Percentiles rank a stretch among this genome's conserved stretches.
These are phyloP conservation scores for Tokudaia muenninki DNA, from an alignment of 2,797 vertebrate genomes.

Conservation along the genomic window DNA sequence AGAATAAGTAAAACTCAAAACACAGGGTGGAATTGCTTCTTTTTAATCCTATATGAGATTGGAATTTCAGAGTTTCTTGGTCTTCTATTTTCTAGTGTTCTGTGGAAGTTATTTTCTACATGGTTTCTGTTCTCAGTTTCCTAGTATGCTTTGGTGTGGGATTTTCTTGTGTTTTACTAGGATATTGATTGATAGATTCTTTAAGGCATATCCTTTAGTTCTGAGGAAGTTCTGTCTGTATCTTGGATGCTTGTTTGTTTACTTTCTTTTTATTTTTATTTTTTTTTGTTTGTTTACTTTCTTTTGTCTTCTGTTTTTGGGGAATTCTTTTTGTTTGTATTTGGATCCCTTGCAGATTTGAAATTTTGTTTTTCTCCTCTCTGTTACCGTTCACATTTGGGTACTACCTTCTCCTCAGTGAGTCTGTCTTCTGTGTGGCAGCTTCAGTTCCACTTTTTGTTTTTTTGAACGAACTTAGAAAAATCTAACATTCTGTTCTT, in stretches of 20 bases:
- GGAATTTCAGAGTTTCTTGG: slow-evolving; percentile 23
- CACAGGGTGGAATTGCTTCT: neutral
- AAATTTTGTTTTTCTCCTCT: slow-evolving; percentile 18
- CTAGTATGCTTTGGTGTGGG: neutral
- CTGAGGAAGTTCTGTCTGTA: neutral
- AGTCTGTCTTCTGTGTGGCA: slow-evolving; percentile 15
- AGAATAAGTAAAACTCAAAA: slow-evolving; percentile 52
- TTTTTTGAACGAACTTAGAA: slow-evolving; percentile 59
- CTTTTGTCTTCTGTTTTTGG: neutral
- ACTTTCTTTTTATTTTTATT: neutral
- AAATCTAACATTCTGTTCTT: slow-evolving; percentile 12
- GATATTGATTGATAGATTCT: neutral
- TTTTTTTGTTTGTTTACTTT: neutral
- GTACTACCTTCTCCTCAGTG: neutral
- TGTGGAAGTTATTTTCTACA: neutral
- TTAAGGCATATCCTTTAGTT: neutral
- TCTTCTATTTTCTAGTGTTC: slow-evolving; percentile 2
- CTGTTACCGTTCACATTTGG: neutral
- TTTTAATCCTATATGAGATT: neutral
- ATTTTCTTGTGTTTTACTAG: slow-evolving; percentile 29
- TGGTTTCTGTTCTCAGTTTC: slow-evolving; percentile 30
- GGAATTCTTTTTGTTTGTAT: slow-evolving; percentile 12
- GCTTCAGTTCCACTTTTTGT: slow-evolving; percentile 44
- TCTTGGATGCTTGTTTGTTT: neutral
- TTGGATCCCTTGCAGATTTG: slow-evolving; percentile 1